phyloP scores from a whole-genome alignment of 1,140 invertebrate species.

The Aphelenchoides fujianensis region DNA sequence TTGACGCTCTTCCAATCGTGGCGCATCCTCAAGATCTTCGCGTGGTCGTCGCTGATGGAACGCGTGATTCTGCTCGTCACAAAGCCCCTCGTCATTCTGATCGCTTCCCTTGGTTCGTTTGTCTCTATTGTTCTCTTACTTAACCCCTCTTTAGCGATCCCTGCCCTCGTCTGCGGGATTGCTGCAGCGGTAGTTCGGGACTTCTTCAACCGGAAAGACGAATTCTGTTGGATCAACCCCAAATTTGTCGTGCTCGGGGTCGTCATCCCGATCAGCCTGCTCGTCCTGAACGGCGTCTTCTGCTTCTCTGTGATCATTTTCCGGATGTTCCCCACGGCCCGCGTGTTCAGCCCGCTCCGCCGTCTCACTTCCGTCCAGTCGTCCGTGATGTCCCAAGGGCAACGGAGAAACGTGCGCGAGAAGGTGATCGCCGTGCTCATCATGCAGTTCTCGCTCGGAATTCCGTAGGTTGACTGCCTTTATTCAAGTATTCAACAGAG shows the following conservation, averaged over 20 bases:
- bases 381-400: background rate
- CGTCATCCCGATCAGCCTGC: background rate
- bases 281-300: slow-evolving; percentile 2
- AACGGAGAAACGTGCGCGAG: slow-evolving; percentile 12
- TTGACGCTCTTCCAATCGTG: slow-evolving; percentile 20
- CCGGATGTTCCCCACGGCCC: slow-evolving; percentile 15
- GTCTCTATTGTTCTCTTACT: too few relatives aligned
- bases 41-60: slow-evolving; percentile 10
- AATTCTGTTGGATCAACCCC: slow-evolving; percentile 23
- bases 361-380: background rate
- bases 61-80: background rate
- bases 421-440: slow-evolving; percentile 21
- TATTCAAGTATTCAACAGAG: background rate
- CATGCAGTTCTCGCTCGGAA: slow-evolving; percentile 26
- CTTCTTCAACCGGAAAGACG: slow-evolving; percentile 21
- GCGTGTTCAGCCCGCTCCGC: background rate
- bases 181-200: background rate
- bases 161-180: background rate
- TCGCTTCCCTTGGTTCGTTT: slow-evolving; percentile 7
- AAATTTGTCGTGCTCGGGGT: slow-evolving; percentile 8
- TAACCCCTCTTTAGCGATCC: too few relatives aligned
- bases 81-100: slow-evolving; percentile 13
- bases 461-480: slow-evolving; percentile 29
- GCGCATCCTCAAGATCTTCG: slow-evolving; percentile 18
- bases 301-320: slow-evolving; percentile 14